Conservation (phyloP, 2,113 vertebrate genomes). For the Spea bombifrons region DNA sequence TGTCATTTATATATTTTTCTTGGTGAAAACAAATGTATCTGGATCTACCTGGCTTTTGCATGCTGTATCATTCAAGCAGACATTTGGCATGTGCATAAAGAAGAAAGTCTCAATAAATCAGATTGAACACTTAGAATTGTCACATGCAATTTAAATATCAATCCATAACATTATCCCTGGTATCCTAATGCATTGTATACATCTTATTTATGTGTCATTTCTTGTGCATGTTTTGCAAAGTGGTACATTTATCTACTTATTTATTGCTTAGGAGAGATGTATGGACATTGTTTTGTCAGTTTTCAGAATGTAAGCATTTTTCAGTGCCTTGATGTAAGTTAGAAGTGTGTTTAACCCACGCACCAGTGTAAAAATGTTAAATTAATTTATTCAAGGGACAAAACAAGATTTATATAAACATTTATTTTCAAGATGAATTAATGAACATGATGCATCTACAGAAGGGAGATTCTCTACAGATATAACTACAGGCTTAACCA, state of each 20-base stretch:
- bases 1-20: no score
- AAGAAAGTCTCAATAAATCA: not conserved
- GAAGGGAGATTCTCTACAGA: not conserved
- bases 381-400: not conserved
- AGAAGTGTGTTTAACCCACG: not conserved
- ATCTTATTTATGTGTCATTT: not conserved
- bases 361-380: not conserved
- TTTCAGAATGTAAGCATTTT: not conserved
- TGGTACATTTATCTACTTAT: not conserved
- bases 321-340: not conserved
- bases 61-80: slow-evolving; percentile 2
- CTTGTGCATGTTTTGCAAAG: not conserved
- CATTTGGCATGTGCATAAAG: not conserved
- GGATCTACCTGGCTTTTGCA: not conserved
- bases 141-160: not conserved
- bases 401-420: not conserved
- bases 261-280: not conserved
- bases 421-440: not conserved
- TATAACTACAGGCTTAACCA: no score
- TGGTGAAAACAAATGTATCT: no score
- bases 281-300: not conserved
- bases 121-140: not conserved
- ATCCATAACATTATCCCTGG: not conserved
- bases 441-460: not conserved
- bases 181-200: not conserved